A percentile compares a stretch with the other conserved stretches of the same genome.
phyloP scores from a whole-genome alignment of 2,888 invertebrate genomes.

The Drosophila demipolita region DNA sequence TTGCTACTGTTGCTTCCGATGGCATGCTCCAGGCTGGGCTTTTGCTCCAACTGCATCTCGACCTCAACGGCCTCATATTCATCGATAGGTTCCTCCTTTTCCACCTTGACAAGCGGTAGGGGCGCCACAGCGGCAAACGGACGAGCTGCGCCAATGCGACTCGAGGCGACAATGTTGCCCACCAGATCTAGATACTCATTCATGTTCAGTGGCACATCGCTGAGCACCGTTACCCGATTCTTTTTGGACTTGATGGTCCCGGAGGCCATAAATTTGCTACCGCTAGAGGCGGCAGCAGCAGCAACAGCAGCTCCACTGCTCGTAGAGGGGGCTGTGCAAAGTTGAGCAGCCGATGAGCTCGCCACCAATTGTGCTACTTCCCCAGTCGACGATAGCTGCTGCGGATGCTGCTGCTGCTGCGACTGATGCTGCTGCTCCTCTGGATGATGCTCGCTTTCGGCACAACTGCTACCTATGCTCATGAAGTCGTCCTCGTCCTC shows the following conservation, averaged over 20 bases:
- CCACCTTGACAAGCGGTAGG: constrained; percentile 81
- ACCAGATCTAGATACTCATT: constrained; percentile 84
- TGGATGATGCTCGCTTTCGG: constrained; percentile 48
- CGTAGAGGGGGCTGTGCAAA: constrained; percentile 60
- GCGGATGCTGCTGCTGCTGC: constrained; percentile 14
- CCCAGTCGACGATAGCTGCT: not conserved
- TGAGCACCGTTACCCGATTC: constrained; percentile 84
- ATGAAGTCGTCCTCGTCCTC: constrained; percentile 74
- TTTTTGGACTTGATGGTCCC: constrained; percentile 68
- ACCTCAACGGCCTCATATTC: constrained; percentile 66
- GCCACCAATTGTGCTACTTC: constrained; percentile 9
- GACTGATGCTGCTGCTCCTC: constrained; percentile 21
- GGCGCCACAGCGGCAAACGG: constrained; percentile 72
- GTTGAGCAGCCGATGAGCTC: constrained; percentile 12
- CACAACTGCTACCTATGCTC: constrained; percentile 73
- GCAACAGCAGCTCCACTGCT: constrained; percentile 51
- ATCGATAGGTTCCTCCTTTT: constrained; percentile 82
- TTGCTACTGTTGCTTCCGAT: constrained; percentile 20
- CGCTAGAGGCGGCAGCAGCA: constrained; percentile 6
- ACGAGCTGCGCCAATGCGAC: constrained; percentile 78
- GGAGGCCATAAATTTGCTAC: constrained; percentile 37
- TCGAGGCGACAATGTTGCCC: constrained; percentile 84
- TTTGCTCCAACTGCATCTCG: constrained; percentile 42
- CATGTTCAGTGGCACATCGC: constrained; percentile 85
- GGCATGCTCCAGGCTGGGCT: constrained; percentile 52